A percentile compares a stretch with the other conserved stretches of the same genome.
Conservation (phyloP, 2,888 invertebrate species). For the Drosophila recens region DNA sequence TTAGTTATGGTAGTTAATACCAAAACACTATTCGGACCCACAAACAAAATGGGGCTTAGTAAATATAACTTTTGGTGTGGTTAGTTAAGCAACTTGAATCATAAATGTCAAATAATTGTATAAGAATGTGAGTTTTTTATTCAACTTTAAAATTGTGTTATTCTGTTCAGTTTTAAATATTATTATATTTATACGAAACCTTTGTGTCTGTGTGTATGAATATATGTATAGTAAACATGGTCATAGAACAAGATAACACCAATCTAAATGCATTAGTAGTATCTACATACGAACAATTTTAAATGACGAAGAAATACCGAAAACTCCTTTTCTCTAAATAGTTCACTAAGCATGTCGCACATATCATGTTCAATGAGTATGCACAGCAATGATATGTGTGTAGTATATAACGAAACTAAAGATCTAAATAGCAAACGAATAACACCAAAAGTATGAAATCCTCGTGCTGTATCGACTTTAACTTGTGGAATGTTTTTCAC, state of each 20-base stretch:
- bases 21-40: conserved; percentile 2
- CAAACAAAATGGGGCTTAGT: background rate
- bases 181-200: background rate
- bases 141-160: background rate
- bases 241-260: conserved; percentile 28
- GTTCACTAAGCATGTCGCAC: conserved; percentile 51
- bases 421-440: conserved; percentile 16
- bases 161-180: background rate
- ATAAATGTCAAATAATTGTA: conserved; percentile 5
- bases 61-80: conserved; percentile 5
- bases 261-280: conserved; percentile 6
- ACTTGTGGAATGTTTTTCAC: background rate
- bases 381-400: conserved; percentile 39
- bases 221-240: conserved; percentile 5
- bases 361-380: conserved; percentile 36
- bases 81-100: conserved; percentile 17
- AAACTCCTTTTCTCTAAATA: conserved; percentile 2
- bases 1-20: conserved; percentile 20
- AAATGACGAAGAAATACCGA: background rate
- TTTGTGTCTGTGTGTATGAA: background rate
- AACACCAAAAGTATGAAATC: conserved; percentile 28
- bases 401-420: conserved; percentile 12
- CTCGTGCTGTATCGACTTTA: background rate
- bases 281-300: background rate
- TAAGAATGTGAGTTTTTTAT: background rate